These are phyloP conservation scores for Latrodectus elegans DNA, from an alignment of 2,888 invertebrate species.

Conservation along the genomic window DNA sequence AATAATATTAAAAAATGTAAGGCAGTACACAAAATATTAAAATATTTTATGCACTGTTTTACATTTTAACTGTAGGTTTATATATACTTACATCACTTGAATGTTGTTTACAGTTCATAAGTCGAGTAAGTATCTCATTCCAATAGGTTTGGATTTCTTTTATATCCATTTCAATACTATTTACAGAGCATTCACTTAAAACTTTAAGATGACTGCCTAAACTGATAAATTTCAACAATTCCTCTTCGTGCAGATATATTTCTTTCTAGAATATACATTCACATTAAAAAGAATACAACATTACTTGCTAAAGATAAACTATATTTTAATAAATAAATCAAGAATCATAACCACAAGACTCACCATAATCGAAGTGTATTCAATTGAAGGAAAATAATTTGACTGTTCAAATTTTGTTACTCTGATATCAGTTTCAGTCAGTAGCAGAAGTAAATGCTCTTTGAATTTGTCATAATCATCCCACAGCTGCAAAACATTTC, in stretches of 20 bases:
- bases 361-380: constrained; percentile 33
- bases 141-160: constrained; percentile 57
- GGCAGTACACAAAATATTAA: too few relatives aligned
- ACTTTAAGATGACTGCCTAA: constrained; percentile 39
- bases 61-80: too few relatives aligned
- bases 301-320: not conserved
- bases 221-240: constrained; percentile 7
- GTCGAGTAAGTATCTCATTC: constrained; percentile 29
- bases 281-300: not conserved
- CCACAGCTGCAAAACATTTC: constrained; percentile 55
- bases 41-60: too few relatives aligned
- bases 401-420: constrained; percentile 44
- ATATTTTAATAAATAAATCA: not conserved
- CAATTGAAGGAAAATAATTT: not conserved
- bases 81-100: too few relatives aligned
- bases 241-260: constrained; percentile 43
- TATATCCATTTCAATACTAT: constrained; percentile 16
- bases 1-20: too few relatives aligned
- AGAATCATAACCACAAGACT: not conserved
- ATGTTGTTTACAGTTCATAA: not conserved
- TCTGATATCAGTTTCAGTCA: constrained; percentile 60
- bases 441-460: constrained; percentile 56
- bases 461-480: constrained; percentile 50
- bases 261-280: constrained; percentile 37
- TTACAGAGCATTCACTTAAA: constrained; percentile 49